Percentiles rank a stretch among this genome's conserved stretches.
Evolutionary conservation across 2,797 vertebrate genomes (phyloP).

Genomic region (Phalloptychus januarius): DNA sequence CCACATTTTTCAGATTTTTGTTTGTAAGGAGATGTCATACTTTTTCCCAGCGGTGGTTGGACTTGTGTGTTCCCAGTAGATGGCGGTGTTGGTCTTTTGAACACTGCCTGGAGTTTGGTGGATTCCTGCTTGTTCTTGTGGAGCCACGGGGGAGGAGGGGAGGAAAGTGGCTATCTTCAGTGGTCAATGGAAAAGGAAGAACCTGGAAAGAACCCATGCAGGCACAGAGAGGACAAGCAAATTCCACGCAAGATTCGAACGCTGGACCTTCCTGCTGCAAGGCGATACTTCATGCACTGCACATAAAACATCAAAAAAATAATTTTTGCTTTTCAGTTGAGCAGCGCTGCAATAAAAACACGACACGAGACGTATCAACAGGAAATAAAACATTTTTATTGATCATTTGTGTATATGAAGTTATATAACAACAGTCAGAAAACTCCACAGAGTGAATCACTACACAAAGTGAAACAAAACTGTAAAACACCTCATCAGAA

Average conservation of each 20-base stretch:
- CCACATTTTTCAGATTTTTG: not conserved
- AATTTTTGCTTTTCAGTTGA: slow-evolving; percentile 5
- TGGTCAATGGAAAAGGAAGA: not conserved
- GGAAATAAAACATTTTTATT: slow-evolving; percentile 99
- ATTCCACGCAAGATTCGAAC: not conserved
- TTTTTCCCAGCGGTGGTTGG: not conserved
- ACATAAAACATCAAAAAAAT: not conserved
- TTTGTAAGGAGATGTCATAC: not conserved
- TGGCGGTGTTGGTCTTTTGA: slow-evolving; percentile 60
- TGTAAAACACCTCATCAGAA: slow-evolving; percentile 96
- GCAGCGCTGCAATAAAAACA: slow-evolving; percentile 36
- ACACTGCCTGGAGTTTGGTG: not conserved
- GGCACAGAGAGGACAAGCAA: not conserved
- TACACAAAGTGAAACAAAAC: slow-evolving; percentile 99
- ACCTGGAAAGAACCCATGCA: not conserved
- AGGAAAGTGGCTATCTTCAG: not conserved
- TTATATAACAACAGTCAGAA: slow-evolving; percentile 99
- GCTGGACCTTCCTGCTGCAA: not conserved
- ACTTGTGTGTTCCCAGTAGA: slow-evolving; percentile 44
- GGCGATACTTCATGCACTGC: not conserved
- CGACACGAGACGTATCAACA: slow-evolving; percentile 87
- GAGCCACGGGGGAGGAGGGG: too few species aligned
- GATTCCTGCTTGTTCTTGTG: not conserved
- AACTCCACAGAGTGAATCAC: slow-evolving; percentile 98
- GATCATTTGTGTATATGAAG: slow-evolving; percentile 98